A percentile compares a stretch with the other conserved stretches of the same genome.
Evolutionary conservation across 2,888 invertebrate genomes (phyloP).

Genomic region (Cataglyphis livida): DNA sequence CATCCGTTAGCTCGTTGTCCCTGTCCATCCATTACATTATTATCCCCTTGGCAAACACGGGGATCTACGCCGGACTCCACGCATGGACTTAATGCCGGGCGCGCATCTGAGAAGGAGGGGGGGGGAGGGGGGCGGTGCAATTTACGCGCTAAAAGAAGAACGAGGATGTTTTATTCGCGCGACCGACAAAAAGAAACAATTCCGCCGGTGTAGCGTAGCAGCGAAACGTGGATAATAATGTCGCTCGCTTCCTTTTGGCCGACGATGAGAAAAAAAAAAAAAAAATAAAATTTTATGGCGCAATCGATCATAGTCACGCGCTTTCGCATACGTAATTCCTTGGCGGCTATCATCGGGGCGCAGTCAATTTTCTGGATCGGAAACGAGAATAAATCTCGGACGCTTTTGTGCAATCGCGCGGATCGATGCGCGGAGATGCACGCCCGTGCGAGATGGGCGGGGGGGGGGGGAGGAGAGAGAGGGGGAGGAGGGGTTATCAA

Average conservation of each 20-base stretch:
- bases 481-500: neutral
- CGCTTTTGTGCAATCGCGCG: slow-evolving; percentile 32
- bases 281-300: neutral
- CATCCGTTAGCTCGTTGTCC: slow-evolving; percentile 79
- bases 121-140: slow-evolving; percentile 64
- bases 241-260: slow-evolving; percentile 37
- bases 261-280: neutral
- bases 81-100: slow-evolving; percentile 73
- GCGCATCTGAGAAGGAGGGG: slow-evolving; percentile 64
- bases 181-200: slow-evolving; percentile 60
- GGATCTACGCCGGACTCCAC: slow-evolving; percentile 75
- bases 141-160: slow-evolving; percentile 73
- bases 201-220: slow-evolving; percentile 41
- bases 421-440: slow-evolving; percentile 15
- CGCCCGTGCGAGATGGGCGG: neutral
- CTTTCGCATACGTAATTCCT: slow-evolving; percentile 10
- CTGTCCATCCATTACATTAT: slow-evolving; percentile 83
- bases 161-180: slow-evolving; percentile 67
- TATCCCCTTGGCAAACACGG: slow-evolving; percentile 82
- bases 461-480: no score
- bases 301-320: slow-evolving; percentile 34
- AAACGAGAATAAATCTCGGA: neutral
- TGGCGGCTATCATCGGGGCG: neutral
- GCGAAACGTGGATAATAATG: slow-evolving; percentile 68
- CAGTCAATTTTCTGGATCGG: slow-evolving; percentile 20